Conservation (phyloP, 2,113 vertebrate species). For the Saccopteryx leptura region DNA sequence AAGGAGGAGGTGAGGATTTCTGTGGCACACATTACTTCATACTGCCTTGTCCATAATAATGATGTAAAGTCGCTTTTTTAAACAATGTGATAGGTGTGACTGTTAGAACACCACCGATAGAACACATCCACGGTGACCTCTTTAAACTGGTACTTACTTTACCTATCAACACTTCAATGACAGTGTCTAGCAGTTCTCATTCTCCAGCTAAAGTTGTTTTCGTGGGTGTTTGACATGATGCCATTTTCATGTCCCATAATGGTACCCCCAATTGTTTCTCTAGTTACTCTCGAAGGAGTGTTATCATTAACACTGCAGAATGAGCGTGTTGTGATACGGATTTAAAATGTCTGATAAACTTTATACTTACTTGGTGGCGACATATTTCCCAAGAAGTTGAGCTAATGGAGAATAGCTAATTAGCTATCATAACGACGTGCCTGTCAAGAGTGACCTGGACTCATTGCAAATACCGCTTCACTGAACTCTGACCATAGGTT, state of each 20-base stretch:
- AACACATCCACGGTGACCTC: not conserved
- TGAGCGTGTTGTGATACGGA: not conserved
- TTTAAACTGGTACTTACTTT: fast-evolving
- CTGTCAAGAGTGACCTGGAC: not conserved
- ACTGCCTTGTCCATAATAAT: not conserved
- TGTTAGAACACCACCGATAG: not conserved
- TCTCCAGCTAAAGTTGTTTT: not conserved
- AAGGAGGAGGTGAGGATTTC: not conserved
- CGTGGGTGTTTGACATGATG: not conserved
- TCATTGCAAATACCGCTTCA: fast-evolving
- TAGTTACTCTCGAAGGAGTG: not conserved
- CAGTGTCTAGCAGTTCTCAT: not conserved
- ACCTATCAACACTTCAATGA: not conserved
- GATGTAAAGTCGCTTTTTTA: not conserved
- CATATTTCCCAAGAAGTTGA: not conserved
- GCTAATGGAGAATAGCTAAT: not conserved
- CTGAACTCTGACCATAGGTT: not conserved
- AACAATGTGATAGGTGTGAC: not conserved
- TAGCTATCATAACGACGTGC: not conserved
- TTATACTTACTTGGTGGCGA: not conserved
- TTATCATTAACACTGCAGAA: not conserved
- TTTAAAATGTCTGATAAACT: not conserved
- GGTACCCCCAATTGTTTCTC: not conserved
- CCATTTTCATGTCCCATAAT: not conserved
- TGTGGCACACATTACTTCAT: not conserved